phyloP scores from a whole-genome alignment of 2,113 vertebrate genomes.

The rat (Rattus norvegicus) region GRCr8 NC_086031.1:81959001-81959500 shows the following conservation, averaged over 20 bases:
- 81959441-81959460: no score
- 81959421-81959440: no score
- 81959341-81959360: background rate
- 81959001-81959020: background rate
- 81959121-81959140: background rate
- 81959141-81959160: background rate
- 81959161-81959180: background rate
- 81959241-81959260: background rate
- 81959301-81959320: background rate
- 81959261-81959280: background rate
- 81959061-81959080: background rate
- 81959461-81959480: no score
- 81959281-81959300: background rate
- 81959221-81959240: background rate
- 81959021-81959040: background rate
- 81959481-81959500: no score
- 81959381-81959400: background rate
- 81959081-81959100: background rate
- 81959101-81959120: no score
- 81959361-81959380: fast-evolving
- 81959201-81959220: background rate
- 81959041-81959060: background rate
- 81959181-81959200: background rate
- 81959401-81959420: background rate
- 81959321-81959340: background rate